Evolutionary conservation across 2,113 vertebrate genomes (phyloP), one percentile per base, ranked within the genome.

Genomic region (Elachura formosa): DNA sequence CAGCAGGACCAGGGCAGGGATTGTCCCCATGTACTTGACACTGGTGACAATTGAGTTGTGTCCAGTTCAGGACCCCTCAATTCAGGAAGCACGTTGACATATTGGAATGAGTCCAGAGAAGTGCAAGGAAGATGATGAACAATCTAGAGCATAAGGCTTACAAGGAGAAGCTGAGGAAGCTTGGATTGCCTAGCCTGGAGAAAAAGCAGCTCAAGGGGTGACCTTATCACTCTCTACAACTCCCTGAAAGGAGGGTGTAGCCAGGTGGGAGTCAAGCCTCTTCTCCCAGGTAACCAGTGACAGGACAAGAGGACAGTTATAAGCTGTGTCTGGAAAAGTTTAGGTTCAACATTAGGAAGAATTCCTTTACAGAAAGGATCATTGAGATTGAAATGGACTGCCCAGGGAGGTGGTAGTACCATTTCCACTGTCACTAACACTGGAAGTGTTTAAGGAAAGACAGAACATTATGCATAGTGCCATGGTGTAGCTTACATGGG

Each of bases 1-100:
- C 24, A 67, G 54, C 46, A 61, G n/a, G 69, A 1, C 2, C 43
- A 54, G 40, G 28, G 12, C 18, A 67, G 45, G 2, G 24, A n/a
- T 40, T 59, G 7, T 22, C 9, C 24, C 14, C 20, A 0, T 9
- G 20, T 52, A 15, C 20, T 45, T 0, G 0, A n/a, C 38, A 21
- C n/a, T 67, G 21, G 14, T 12, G n/a, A 52, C 28, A 40, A 9
- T 7, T 52, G 1, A 66, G 33, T 29, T 59, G 24, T 31, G 61
- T 21, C 9, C 9, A 25, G 16, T 25, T 59, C 24, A 6, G 38
- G 38, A 9, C 4, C 8, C 11, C 24, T 59, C 45, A 59, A 1
- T 21, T 46, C 38, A 34, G 25, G 40, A 40, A 54, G 54, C 17
- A 31, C 19, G 29, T 45, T 12, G n/a, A 46, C 11, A 17, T 40